A percentile compares a stretch with the other conserved stretches of the same genome.
phyloP scores from a whole-genome alignment of 2,888 invertebrate species.

The Opisthograptis luteolata region DNA sequence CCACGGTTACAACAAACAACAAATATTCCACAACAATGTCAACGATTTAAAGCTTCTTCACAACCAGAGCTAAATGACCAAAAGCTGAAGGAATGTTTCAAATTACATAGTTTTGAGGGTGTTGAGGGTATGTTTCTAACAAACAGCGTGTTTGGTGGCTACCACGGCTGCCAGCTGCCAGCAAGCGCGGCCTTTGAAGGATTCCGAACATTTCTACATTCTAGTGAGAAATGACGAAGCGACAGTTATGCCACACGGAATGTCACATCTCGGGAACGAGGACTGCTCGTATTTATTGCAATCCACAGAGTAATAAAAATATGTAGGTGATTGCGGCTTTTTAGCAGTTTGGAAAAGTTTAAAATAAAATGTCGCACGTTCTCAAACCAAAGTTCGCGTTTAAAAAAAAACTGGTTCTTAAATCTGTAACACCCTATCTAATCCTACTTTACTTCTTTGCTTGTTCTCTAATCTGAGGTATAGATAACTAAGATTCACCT shows the following conservation, averaged over 20 bases:
- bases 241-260: slow-evolving; percentile 28
- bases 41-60: slow-evolving; percentile 25
- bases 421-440: too few species aligned
- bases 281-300: slow-evolving; percentile 30
- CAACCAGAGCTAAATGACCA: slow-evolving; percentile 37
- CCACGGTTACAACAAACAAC: slow-evolving; percentile 8
- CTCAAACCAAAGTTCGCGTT: too few species aligned
- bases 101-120: slow-evolving; percentile 44
- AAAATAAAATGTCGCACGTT: too few species aligned
- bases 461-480: too few species aligned
- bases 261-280: slow-evolving; percentile 31
- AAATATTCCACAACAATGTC: slow-evolving; percentile 24
- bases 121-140: slow-evolving; percentile 51
- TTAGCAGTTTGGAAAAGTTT: not conserved
- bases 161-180: slow-evolving; percentile 5
- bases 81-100: slow-evolving; percentile 45
- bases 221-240: slow-evolving; percentile 38
- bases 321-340: slow-evolving; percentile 15
- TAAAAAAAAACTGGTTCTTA: too few species aligned
- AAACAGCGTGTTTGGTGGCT: slow-evolving; percentile 41
- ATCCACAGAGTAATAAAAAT: slow-evolving; percentile 23
- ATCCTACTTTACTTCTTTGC: too few species aligned
- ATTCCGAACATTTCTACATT: slow-evolving; percentile 63
- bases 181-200: slow-evolving; percentile 48
- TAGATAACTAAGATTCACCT: too few species aligned